Evolutionary conservation across 2,888 invertebrate genomes (phyloP), one percentile per base, ranked within the genome.

Genomic region (Erebia epiphron): DNA sequence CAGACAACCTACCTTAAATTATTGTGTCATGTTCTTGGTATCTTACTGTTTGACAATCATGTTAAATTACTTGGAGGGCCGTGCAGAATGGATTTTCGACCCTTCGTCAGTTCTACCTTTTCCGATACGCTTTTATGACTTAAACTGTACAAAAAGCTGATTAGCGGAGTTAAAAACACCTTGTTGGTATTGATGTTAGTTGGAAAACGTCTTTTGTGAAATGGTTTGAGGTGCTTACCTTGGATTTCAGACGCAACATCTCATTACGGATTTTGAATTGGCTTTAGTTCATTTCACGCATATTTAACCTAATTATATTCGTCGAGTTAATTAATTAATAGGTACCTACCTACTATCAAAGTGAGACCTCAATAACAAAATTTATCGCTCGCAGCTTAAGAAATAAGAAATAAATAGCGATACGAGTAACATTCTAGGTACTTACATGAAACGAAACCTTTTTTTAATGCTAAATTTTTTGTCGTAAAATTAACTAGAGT

Each of bases 151-250:
- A 64, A 64, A 64, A 64, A 64, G 57, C 54, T 54, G 54, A 52
- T 52, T 54, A 52, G 52, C 18, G 35, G 8, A 13, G 18, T 41
- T 10, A 21, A 43, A 21, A 64, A 18, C 18, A 16, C 61, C 43
- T 52, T 56, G 16, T 54, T 65, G 54, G 35, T 54, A 41, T 18
- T 41, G 54, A 65, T 13, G 35, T 54, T 43, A 65, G 3, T 65
- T 54, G 54, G 11, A 65, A 65, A 65, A 50, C 64, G 16, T n/a
- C 50, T 63, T 46, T 65, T 65, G 65, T 65, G 65, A 65, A 65
- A 65, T 54, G 16, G 52, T 10, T 46, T 46, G 18, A 14, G 35
- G 35, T 50, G 16, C 54, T 65, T 54, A 41, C 65, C 65, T 65
- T 65, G 65, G 65, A 54, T 65, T 54, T 65, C 43, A 65, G 18